phyloP scores from a whole-genome alignment of 30 jellyfish, hydroid and myxozoan genomes.

The Aurelia sp. region DNA sequence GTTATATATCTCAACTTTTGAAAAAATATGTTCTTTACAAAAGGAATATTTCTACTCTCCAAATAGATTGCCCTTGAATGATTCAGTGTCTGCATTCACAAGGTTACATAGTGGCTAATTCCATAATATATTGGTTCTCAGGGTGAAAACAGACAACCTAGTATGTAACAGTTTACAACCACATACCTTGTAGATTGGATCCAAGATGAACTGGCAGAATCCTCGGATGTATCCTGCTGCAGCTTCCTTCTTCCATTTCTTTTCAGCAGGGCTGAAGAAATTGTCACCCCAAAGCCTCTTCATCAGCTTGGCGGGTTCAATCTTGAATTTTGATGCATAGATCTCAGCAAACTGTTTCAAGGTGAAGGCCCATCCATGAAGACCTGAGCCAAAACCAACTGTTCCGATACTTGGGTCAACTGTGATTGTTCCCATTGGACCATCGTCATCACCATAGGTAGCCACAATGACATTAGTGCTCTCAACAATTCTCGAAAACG shows the following conservation, averaged over 20 bases:
- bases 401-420: slow-evolving; percentile 98
- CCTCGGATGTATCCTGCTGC: slow-evolving; percentile 95
- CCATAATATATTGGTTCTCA: too few species aligned
- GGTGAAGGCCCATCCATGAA: slow-evolving; percentile 99
- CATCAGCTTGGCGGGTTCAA: slow-evolving; percentile 89
- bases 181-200: slow-evolving; percentile 93
- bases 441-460: slow-evolving; percentile 95
- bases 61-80: too few species aligned
- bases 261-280: slow-evolving; percentile 90
- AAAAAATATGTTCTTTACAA: too few species aligned
- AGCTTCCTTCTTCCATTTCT: slow-evolving; percentile 94
- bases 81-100: too few species aligned
- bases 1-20: too few species aligned
- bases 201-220: slow-evolving; percentile 91
- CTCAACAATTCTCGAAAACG: slow-evolving; percentile 95
- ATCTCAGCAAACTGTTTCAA: slow-evolving; percentile 96
- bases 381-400: slow-evolving; percentile 99
- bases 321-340: slow-evolving; percentile 95
- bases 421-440: slow-evolving; percentile 98
- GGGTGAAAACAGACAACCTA: too few species aligned
- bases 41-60: too few species aligned
- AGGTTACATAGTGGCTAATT: too few species aligned
- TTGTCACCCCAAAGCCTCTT: slow-evolving; percentile 99
- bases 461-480: slow-evolving; percentile 99
- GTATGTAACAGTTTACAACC: too few species aligned